These are phyloP conservation scores for Cyphomyrmex costatus DNA, from an alignment of 1,140 invertebrate species.

Conservation along the genomic window DNA sequence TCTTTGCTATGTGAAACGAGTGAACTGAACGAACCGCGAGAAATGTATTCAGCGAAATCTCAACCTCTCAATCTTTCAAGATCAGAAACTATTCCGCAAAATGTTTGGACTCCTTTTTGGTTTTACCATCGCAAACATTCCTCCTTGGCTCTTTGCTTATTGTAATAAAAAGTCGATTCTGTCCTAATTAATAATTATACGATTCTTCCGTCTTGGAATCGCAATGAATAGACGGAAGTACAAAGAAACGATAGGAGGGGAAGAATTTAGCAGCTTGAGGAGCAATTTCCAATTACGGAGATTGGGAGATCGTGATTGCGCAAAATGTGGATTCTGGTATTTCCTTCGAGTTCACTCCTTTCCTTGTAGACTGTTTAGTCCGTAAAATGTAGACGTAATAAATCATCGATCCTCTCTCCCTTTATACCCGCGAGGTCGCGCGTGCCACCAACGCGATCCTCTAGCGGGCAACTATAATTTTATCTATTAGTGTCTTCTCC, in stretches of 20 bases:
- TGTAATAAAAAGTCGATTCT: neutral
- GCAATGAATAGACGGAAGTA: neutral
- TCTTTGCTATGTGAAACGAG: neutral
- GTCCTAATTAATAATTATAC: constrained; percentile 12
- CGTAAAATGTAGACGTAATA: neutral
- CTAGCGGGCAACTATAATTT: constrained; percentile 44
- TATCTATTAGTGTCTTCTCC: constrained; percentile 33
- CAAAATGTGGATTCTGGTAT: neutral
- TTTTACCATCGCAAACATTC: neutral
- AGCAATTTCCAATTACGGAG: neutral
- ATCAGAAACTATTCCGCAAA: neutral
- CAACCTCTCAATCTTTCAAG: neutral
- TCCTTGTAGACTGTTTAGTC: neutral
- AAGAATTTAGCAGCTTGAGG: neutral
- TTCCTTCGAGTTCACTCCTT: neutral
- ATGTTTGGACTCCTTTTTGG: neutral
- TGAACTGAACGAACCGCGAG: neutral
- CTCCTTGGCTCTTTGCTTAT: too few species aligned
- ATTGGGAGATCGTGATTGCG: neutral
- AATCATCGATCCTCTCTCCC: constrained; percentile 60
- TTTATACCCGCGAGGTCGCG: constrained; percentile 17
- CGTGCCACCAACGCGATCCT: constrained; percentile 2
- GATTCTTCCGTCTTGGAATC: neutral
- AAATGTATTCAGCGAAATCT: neutral
- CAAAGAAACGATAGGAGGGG: neutral